Evolutionary conservation across 2,797 vertebrate species (phyloP).

Genomic region (Phrynocephalus forsythii): DNA sequence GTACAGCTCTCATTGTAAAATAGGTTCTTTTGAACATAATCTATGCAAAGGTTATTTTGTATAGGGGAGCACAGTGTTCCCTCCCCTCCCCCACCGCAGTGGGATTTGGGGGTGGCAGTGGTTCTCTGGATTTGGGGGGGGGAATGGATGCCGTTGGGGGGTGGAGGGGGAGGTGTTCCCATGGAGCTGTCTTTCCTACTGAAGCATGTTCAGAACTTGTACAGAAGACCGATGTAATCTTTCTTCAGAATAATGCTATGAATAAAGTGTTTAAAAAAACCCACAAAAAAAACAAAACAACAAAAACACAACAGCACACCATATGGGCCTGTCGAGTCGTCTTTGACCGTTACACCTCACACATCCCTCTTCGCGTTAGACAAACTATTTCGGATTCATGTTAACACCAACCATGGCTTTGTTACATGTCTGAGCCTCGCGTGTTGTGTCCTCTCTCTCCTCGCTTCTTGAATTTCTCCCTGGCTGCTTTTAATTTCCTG

Average conservation of each 20-base stretch:
- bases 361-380: neutral
- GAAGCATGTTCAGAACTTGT: slow-evolving; percentile 54
- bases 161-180: slow-evolving; percentile 64
- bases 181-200: slow-evolving; percentile 56
- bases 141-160: slow-evolving; percentile 13
- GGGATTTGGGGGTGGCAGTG: slow-evolving; percentile 18
- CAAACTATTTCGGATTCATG: too few species aligned
- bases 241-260: slow-evolving; percentile 56
- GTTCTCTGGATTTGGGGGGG: slow-evolving; percentile 30
- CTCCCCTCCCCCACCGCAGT: slow-evolving; percentile 38
- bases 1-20: slow-evolving; percentile 60
- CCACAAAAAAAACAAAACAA: neutral
- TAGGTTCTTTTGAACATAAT: slow-evolving; percentile 62
- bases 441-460: too few species aligned
- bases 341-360: neutral
- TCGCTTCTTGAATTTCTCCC: too few species aligned
- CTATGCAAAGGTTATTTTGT: slow-evolving; percentile 67
- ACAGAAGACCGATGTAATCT: slow-evolving; percentile 53
- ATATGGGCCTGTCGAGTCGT: slow-evolving; percentile 2
- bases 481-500: neutral
- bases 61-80: slow-evolving; percentile 48
- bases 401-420: neutral
- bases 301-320: slow-evolving; percentile 21
- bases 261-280: slow-evolving; percentile 51
- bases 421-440: neutral